Percentiles rank a stretch among this genome's conserved stretches.
phyloP scores from a whole-genome alignment of 2,888 invertebrate genomes.

The Sericinus montela region DNA sequence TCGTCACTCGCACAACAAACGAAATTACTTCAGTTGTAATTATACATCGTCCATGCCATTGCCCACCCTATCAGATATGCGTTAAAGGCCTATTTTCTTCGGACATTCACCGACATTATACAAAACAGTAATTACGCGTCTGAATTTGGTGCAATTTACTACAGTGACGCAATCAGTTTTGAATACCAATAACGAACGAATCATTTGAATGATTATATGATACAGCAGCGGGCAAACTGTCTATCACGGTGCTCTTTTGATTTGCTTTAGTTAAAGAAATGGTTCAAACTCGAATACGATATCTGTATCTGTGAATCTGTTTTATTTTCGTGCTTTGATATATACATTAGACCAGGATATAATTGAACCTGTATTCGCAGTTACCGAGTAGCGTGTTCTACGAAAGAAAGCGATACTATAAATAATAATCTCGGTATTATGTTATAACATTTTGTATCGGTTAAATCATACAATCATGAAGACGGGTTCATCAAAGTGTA shows the following conservation, averaged over 20 bases:
- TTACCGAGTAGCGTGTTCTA: too few relatives aligned
- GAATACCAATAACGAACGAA: not conserved
- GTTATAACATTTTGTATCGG: not conserved
- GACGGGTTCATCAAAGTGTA: constrained; percentile 4
- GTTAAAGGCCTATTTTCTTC: not conserved
- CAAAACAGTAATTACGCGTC: constrained; percentile 1
- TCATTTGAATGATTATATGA: too few relatives aligned
- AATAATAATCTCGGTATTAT: too few relatives aligned
- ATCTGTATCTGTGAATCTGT: too few relatives aligned
- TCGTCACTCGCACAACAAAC: constrained; percentile 15
- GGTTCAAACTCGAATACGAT: too few relatives aligned
- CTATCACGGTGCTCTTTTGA: too few relatives aligned
- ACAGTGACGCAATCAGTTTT: constrained; percentile 2
- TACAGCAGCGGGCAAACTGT: too few relatives aligned
- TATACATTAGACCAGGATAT: too few relatives aligned
- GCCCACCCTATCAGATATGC: not conserved
- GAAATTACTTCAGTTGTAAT: constrained; percentile 5
- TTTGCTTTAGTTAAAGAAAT: too few relatives aligned
- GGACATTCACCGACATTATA: not conserved
- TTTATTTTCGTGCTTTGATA: too few relatives aligned
- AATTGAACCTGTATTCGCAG: too few relatives aligned
- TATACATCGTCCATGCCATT: not conserved
- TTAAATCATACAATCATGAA: constrained; percentile 2
- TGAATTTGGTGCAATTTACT: not conserved
- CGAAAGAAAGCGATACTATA: too few relatives aligned